Percentiles rank a stretch among this genome's conserved stretches.
Conservation (phyloP, 2,797 vertebrate genomes). For the Rhadinocentrus ornatus region DNA sequence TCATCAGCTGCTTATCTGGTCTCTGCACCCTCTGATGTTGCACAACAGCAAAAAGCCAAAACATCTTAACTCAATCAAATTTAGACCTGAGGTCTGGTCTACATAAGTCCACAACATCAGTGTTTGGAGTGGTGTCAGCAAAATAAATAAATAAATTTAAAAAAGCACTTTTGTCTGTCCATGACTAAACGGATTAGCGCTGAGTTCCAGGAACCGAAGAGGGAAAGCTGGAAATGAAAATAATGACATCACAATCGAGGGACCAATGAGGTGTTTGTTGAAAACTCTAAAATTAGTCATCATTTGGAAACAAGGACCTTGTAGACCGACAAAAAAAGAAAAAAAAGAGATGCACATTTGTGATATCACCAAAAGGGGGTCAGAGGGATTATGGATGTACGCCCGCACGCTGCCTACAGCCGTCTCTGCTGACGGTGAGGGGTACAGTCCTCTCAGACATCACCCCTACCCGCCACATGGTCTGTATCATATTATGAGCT, state of each 20-base stretch:
- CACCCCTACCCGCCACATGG: constrained; percentile 46
- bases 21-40: constrained; percentile 34
- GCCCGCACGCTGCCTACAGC: constrained; percentile 16
- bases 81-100: constrained; percentile 44
- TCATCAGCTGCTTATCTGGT: constrained; percentile 10
- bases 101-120: constrained; percentile 41
- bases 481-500: constrained; percentile 67
- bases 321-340: neutral
- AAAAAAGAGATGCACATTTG: neutral
- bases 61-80: constrained; percentile 48
- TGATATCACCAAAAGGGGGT: constrained; percentile 5
- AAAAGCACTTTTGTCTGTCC: constrained; percentile 50
- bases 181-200: constrained; percentile 47
- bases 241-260: constrained; percentile 36
- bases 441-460: constrained; percentile 12
- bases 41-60: constrained; percentile 31
- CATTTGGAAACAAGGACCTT: constrained; percentile 35
- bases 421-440: constrained; percentile 24
- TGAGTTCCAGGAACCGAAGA: constrained; percentile 28
- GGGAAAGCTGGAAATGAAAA: constrained; percentile 45
- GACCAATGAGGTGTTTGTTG: constrained; percentile 23
- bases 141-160: too few species aligned
- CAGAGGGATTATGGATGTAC: neutral
- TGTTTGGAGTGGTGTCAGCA: constrained; percentile 29
- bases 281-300: constrained; percentile 51